These are phyloP conservation scores for Neostethus bicornis DNA, from an alignment of 2,797 vertebrate genomes.

Conservation along the genomic window DNA sequence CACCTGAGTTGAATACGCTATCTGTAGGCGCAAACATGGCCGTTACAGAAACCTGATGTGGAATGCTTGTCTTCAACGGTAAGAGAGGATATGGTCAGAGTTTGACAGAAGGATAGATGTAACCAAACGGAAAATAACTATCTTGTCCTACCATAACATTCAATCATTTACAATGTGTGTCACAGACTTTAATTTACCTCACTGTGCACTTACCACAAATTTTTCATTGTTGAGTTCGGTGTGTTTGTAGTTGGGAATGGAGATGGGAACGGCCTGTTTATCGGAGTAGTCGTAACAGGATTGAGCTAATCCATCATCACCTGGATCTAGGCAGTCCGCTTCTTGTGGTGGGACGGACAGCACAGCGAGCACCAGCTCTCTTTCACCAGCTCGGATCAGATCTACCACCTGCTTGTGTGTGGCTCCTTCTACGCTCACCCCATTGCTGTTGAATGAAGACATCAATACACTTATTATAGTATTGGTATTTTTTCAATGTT, in stretches of 20 bases:
- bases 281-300: constrained; percentile 97
- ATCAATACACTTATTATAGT: background rate
- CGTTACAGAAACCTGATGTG: too few species aligned
- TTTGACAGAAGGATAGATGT: too few species aligned
- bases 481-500: background rate
- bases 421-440: constrained; percentile 94
- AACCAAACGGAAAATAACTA: too few species aligned
- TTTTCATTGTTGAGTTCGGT: constrained; percentile 94
- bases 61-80: too few species aligned
- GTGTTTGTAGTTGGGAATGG: constrained; percentile 96
- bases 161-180: too few species aligned
- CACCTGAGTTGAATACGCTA: too few species aligned
- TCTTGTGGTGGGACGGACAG: constrained; percentile 93
- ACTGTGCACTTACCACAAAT: constrained; percentile 85
- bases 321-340: constrained; percentile 90
- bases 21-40: too few species aligned
- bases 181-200: background rate
- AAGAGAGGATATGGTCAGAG: too few species aligned
- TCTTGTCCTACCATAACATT: too few species aligned
- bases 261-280: constrained; percentile 97
- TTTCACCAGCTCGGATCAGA: constrained; percentile 93
- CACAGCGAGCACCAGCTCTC: constrained; percentile 91
- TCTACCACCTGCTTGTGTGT: constrained; percentile 99
- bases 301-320: constrained; percentile 89
- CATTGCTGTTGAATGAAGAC: constrained; percentile 80